A percentile compares a stretch with the other conserved stretches of the same genome.
phyloP scores from a whole-genome alignment of 2,888 invertebrate genomes.

The Synanthedon myopaeformis region DNA sequence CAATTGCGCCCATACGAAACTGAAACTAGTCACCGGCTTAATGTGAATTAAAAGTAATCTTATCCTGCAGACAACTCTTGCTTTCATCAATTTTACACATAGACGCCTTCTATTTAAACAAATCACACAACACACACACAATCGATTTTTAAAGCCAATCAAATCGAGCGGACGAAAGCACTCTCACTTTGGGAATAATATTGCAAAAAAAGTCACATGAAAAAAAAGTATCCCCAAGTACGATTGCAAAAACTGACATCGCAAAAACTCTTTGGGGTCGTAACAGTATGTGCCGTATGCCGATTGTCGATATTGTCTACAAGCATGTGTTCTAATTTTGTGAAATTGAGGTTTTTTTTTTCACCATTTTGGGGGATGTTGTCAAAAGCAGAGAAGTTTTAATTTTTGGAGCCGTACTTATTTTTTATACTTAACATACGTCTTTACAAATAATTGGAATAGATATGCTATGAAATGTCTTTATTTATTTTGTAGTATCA shows the following conservation, averaged over 20 bases:
- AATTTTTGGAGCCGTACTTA: too few relatives aligned
- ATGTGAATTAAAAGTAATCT: too few relatives aligned
- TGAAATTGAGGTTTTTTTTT: not conserved
- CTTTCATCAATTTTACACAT: slow-evolving; percentile 4
- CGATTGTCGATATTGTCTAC: not conserved
- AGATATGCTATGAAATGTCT: too few relatives aligned
- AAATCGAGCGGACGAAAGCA: slow-evolving; percentile 45
- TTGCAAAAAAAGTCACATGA: not conserved
- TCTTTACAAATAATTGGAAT: too few relatives aligned
- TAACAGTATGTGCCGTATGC: not conserved
- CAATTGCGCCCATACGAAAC: too few relatives aligned
- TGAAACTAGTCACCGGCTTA: too few relatives aligned
- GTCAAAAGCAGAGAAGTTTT: too few relatives aligned
- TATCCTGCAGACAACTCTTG: not conserved
- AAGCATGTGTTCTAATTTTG: not conserved
- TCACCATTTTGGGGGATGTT: too few relatives aligned
- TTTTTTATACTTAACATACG: too few relatives aligned
- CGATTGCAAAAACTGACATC: not conserved
- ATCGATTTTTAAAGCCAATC: slow-evolving; percentile 16
- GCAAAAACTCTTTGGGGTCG: too few relatives aligned
- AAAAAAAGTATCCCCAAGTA: not conserved
- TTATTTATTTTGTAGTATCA: too few relatives aligned
- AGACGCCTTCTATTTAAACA: slow-evolving; percentile 9
- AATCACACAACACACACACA: slow-evolving; percentile 12
- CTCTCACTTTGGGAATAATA: slow-evolving; percentile 28